Evolutionary conservation across 2,113 vertebrate genomes (phyloP).

Genomic region (Parotia lawesii): DNA sequence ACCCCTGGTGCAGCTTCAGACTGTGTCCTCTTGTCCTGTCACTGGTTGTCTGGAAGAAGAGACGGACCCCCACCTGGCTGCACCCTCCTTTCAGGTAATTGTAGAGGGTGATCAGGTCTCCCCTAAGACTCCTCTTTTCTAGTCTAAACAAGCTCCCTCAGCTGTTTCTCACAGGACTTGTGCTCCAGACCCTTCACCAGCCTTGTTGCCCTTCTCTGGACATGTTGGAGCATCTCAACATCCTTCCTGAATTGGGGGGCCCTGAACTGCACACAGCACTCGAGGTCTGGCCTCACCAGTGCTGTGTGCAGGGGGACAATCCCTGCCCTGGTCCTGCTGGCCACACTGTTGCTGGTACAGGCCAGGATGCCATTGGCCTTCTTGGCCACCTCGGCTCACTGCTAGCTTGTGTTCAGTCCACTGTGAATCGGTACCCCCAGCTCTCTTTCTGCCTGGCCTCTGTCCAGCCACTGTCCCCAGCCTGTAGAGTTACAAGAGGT

Average conservation of each 20-base stretch:
- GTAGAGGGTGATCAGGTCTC: accelerated
- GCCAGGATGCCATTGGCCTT: not conserved
- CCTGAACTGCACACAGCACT: not conserved
- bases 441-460: not conserved
- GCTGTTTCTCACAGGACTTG: not conserved
- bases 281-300: too few species aligned
- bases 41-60: not conserved
- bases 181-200: too few species aligned
- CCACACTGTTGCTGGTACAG: not conserved
- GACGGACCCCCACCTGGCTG: too few species aligned
- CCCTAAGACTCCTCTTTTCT: not conserved
- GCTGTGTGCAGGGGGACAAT: accelerated
- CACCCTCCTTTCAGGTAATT: accelerated
- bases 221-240: not conserved
- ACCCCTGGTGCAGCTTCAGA: not conserved
- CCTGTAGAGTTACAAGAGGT: not conserved
- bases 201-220: not conserved
- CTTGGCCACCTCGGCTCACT: not conserved
- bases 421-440: not conserved
- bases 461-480: not conserved
- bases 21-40: not conserved
- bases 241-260: not conserved
- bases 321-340: not conserved
- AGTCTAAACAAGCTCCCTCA: not conserved
- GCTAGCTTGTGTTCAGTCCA: not conserved